These are phyloP conservation scores for Ophioninae sp. DNA, from an alignment of 2,888 invertebrate genomes.

Conservation along the genomic window DNA sequence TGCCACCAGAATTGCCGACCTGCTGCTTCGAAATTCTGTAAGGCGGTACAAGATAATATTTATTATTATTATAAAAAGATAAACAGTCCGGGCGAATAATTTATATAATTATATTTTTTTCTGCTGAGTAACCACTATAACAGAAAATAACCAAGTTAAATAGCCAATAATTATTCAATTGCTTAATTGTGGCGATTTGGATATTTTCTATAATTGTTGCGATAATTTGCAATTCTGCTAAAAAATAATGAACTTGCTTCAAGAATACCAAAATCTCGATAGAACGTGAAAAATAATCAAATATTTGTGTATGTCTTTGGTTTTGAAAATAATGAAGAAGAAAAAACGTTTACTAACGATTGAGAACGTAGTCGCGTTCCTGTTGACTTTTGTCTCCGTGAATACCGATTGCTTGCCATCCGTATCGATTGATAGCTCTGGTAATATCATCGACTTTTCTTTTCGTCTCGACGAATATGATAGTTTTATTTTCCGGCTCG, in stretches of 20 bases:
- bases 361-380: constrained; percentile 85
- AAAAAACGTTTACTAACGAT: constrained; percentile 76
- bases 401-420: constrained; percentile 83
- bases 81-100: no score
- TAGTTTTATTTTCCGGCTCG: constrained; percentile 85
- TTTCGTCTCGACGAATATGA: constrained; percentile 87
- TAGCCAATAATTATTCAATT: no score
- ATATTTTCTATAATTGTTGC: not conserved
- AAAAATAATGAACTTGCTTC: not conserved
- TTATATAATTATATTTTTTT: no score
- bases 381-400: constrained; percentile 87
- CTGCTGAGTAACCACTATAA: no score
- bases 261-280: no score
- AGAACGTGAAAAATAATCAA: no score
- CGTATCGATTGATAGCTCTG: constrained; percentile 83
- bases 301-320: no score
- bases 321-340: constrained; percentile 28
- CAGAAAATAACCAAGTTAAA: no score
- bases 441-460: constrained; percentile 86
- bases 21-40: constrained; percentile 83
- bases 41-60: not conserved
- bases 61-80: no score
- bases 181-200: no score
- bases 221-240: not conserved
- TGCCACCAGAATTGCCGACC: constrained; percentile 84